Conservation (phyloP, 2,113 vertebrate species). For the Pseudorasbora parva region DNA sequence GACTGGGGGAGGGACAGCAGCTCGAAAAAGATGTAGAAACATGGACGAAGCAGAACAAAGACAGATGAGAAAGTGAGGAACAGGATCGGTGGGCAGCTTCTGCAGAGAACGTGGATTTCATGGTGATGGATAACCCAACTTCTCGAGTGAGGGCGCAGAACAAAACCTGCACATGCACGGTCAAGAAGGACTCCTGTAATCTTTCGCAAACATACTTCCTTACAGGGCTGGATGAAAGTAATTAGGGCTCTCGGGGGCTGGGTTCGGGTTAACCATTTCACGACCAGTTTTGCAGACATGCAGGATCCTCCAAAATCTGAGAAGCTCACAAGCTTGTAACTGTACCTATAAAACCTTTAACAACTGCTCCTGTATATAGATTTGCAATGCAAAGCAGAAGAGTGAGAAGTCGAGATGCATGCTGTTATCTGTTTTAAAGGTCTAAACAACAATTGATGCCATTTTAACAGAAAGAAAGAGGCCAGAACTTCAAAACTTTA, state of each 20-base stretch:
- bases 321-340: not conserved
- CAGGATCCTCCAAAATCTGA: not conserved
- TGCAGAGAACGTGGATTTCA: conserved; percentile 22
- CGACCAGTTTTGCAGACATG: not conserved
- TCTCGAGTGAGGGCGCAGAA: too few species aligned
- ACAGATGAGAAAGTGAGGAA: conserved; percentile 8
- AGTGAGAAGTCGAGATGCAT: not conserved
- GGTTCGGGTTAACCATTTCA: conserved; percentile 65
- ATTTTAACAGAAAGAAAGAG: not conserved
- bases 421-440: not conserved
- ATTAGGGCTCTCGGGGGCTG: conserved; percentile 52
- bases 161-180: conserved; percentile 16
- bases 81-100: conserved; percentile 1
- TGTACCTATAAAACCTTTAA: not conserved
- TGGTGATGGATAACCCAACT: not conserved
- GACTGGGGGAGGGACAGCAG: conserved; percentile 48
- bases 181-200: conserved; percentile 63
- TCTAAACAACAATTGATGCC: not conserved
- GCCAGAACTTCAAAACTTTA: not conserved
- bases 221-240: conserved; percentile 61
- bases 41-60: conserved; percentile 19
- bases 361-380: not conserved
- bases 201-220: conserved; percentile 73
- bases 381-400: conserved; percentile 23
- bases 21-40: conserved; percentile 21